Percentiles rank a stretch among this genome's conserved stretches.
phyloP scores from a whole-genome alignment of 2,113 vertebrate genomes.

The Emydocephalus ijimae region DNA sequence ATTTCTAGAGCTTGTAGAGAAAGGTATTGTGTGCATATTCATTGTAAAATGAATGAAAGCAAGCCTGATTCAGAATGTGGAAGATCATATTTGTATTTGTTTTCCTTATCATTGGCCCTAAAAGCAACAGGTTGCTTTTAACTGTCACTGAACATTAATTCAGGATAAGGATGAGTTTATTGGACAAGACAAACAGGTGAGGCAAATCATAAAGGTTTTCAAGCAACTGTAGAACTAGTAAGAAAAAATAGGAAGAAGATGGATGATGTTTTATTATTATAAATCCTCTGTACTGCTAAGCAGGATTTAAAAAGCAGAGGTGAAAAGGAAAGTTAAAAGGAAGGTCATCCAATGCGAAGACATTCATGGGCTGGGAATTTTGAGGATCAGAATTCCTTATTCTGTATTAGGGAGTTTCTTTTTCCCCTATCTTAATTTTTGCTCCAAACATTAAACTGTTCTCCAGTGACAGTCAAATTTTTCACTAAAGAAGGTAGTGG shows the following conservation, averaged over 20 bases:
- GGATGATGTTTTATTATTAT: not conserved
- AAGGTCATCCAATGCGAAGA: not conserved
- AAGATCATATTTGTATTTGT: not conserved
- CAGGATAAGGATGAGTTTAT: not conserved
- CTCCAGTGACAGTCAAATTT: not conserved
- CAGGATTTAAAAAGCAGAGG: not conserved
- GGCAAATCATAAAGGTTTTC: not conserved
- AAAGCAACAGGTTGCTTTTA: not conserved
- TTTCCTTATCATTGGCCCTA: not conserved
- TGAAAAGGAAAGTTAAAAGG: not conserved
- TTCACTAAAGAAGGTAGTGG: not conserved
- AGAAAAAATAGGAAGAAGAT: not conserved
- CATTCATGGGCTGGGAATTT: not conserved
- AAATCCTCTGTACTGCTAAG: not conserved
- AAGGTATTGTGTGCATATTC: not conserved
- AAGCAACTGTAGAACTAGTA: not conserved
- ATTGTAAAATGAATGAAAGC: not conserved
- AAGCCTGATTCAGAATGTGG: not conserved
- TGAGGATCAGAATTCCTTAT: not conserved
- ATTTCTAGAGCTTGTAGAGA: not conserved
- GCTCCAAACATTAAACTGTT: not conserved
- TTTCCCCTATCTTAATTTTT: not conserved
- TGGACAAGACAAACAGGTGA: not conserved
- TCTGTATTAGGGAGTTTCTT: not conserved
- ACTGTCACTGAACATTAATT: not conserved